These are phyloP conservation scores for Cistogaster globosa DNA, from an alignment of 2,888 invertebrate genomes.

Conservation along the genomic window DNA sequence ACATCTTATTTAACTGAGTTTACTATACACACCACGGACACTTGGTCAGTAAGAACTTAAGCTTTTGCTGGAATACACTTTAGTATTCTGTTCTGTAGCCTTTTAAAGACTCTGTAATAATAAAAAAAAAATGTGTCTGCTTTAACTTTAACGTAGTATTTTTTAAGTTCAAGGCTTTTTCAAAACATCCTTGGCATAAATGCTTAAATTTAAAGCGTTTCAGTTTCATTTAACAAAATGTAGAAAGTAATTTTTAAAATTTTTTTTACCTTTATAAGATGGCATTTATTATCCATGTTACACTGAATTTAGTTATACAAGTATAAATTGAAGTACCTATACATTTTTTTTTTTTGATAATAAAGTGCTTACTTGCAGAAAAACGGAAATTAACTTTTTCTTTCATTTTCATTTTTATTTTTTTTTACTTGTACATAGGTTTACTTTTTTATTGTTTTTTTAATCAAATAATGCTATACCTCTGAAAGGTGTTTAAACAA, in stretches of 20 bases:
- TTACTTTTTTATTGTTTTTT: neutral
- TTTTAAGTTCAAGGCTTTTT: neutral
- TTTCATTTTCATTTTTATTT: neutral
- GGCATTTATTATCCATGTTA: neutral
- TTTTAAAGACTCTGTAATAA: too few relatives aligned
- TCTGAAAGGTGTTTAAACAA: neutral
- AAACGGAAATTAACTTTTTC: slow-evolving; percentile 62
- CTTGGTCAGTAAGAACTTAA: too few relatives aligned
- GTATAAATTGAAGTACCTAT: too few relatives aligned
- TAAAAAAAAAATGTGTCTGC: too few relatives aligned
- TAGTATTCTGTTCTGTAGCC: too few relatives aligned
- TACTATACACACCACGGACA: too few relatives aligned
- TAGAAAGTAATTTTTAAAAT: slow-evolving; percentile 33
- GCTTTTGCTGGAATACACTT: too few relatives aligned
- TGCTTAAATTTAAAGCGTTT: slow-evolving; percentile 10
- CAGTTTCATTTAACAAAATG: slow-evolving; percentile 32
- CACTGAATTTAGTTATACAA: neutral
- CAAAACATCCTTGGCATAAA: neutral
- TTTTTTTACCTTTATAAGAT: slow-evolving; percentile 26
- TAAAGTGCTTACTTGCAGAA: slow-evolving; percentile 34
- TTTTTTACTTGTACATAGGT: neutral
- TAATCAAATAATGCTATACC: neutral
- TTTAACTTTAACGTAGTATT: too few relatives aligned
- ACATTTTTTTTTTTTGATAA: too few relatives aligned
- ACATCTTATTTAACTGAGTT: too few relatives aligned